These are phyloP conservation scores for Isurus oxyrinchus DNA, from an alignment of 2,113 vertebrate species.

Conservation along the genomic window DNA sequence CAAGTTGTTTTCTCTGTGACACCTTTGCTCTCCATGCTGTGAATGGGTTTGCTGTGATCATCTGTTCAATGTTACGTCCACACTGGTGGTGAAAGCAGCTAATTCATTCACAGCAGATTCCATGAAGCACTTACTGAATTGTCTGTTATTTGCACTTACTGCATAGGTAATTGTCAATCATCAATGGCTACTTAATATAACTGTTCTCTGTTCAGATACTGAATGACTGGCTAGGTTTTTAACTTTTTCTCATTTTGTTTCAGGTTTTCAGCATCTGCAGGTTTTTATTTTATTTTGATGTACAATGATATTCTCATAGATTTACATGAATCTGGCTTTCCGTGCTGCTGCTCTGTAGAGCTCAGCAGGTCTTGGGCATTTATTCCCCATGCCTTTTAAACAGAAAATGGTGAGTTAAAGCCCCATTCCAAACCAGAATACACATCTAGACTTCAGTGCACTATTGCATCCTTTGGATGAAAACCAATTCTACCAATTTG, in stretches of 20 bases:
- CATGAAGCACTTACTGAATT: not conserved
- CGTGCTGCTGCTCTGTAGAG: not conserved
- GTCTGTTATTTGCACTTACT: conserved; percentile 12
- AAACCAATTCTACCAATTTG: not conserved
- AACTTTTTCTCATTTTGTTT: not conserved
- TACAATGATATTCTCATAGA: not conserved
- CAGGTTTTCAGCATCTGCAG: not conserved
- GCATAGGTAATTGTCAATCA: not conserved
- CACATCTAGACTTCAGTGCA: not conserved
- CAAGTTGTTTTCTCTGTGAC: not conserved
- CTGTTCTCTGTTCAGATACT: not conserved
- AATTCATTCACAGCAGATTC: not conserved
- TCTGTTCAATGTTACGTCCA: not conserved
- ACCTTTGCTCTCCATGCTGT: not conserved
- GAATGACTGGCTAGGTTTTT: not conserved
- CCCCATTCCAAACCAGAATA: not conserved
- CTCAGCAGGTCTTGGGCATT: not conserved
- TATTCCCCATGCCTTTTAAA: not conserved
- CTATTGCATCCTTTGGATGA: not conserved
- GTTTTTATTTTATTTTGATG: not conserved
- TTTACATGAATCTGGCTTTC: not conserved
- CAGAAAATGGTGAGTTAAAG: not conserved
- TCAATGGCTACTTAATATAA: not conserved
- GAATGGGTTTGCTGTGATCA: not conserved
- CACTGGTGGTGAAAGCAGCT: not conserved